A percentile compares a stretch with the other conserved stretches of the same genome.
These are phyloP conservation scores for Morone saxatilis DNA, from an alignment of 2,113 vertebrate genomes.

Conservation along the genomic window DNA sequence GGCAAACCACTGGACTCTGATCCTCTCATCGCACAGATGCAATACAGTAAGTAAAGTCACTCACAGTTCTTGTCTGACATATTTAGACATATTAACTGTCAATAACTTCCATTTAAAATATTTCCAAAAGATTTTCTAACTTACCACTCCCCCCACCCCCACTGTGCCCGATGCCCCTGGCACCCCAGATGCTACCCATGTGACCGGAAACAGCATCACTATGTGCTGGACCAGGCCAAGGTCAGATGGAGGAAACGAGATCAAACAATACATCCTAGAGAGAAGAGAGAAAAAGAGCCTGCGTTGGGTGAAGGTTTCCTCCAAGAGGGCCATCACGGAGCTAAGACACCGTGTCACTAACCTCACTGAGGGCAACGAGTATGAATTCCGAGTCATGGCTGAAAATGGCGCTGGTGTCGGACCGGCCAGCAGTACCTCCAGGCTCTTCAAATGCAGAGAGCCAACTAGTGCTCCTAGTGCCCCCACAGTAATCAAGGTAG, in stretches of 20 bases:
- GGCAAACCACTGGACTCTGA: conserved; percentile 95
- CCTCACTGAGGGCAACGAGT: conserved; percentile 95
- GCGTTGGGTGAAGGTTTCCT: conserved; percentile 95
- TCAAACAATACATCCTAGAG: conserved; percentile 96
- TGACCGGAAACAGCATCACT: conserved; percentile 95
- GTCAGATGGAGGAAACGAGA: conserved; percentile 96
- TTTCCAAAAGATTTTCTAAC: background rate
- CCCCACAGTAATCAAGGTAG: conserved; percentile 93
- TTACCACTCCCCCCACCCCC: conserved; percentile 9
- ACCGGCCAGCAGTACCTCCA: conserved; percentile 92
- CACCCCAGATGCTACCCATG: conserved; percentile 92
- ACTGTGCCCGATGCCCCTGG: conserved; percentile 96
- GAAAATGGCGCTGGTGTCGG: conserved; percentile 96
- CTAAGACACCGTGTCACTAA: conserved; percentile 92
- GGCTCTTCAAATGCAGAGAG: conserved; percentile 95
- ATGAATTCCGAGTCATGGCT: conserved; percentile 98
- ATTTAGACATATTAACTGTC: too few relatives aligned
- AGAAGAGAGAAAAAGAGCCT: conserved; percentile 98
- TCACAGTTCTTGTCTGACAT: background rate
- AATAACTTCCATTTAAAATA: too few relatives aligned
- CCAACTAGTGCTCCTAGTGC: conserved; percentile 93
- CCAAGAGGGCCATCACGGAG: conserved; percentile 94
- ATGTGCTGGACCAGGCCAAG: conserved; percentile 93
- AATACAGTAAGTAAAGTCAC: conserved; percentile 91
- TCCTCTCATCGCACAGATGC: conserved; percentile 92